phyloP scores from a whole-genome alignment of 1,140 invertebrate genomes.

The Sipha flava region DNA sequence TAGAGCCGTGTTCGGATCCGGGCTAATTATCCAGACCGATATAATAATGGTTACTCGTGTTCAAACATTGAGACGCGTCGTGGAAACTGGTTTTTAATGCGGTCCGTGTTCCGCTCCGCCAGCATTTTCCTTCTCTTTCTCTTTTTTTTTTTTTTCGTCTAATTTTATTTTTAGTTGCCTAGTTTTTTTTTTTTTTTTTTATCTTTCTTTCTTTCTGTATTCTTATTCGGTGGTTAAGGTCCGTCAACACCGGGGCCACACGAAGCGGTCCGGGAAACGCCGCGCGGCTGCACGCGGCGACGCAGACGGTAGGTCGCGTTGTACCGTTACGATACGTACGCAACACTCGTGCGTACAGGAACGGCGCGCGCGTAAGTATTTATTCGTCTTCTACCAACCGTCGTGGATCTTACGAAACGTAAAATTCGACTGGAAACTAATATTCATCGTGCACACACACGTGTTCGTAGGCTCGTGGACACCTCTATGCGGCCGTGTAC shows the following conservation, averaged over 20 bases:
- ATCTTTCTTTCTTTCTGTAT: not conserved
- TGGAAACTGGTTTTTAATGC: constrained; percentile 29
- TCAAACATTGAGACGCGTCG: constrained; percentile 12
- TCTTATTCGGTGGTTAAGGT: constrained; percentile 6
- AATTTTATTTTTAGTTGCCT: not conserved
- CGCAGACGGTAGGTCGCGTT: constrained; percentile 24
- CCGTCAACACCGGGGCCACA: not conserved
- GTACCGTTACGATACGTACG: constrained; percentile 7
- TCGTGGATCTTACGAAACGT: not conserved
- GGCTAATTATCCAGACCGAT: constrained; percentile 23
- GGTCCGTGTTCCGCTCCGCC: constrained; percentile 21
- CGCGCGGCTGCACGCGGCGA: not conserved
- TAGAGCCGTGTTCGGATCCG: not conserved
- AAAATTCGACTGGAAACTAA: not conserved
- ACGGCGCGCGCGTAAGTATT: too few species aligned
- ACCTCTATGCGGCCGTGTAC: too few species aligned
- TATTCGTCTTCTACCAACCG: not conserved
- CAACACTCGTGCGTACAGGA: too few species aligned
- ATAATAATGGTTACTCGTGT: constrained; percentile 17
- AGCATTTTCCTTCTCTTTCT: constrained; percentile 1
- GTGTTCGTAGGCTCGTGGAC: too few species aligned
- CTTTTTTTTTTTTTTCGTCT: not conserved
- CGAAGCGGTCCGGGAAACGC: not conserved
- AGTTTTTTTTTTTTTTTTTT: not conserved
- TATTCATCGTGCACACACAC: too few species aligned